Base-by-base conservation (phyloP, 2,888 invertebrate species). In the Rhorus exstirpatorius region DNA sequence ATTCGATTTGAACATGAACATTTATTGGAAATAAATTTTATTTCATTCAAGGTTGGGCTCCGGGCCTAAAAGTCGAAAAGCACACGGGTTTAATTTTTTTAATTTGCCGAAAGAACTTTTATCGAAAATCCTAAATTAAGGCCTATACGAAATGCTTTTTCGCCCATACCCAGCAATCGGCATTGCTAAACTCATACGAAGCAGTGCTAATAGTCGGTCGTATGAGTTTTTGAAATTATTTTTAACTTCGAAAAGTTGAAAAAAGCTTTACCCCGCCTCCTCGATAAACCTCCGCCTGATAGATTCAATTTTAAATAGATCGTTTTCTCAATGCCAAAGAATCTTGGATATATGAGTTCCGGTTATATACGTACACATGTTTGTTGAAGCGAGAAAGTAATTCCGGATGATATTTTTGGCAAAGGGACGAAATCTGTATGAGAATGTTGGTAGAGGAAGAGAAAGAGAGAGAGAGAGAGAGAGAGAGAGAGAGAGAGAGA, bases 321-420 rank as follows among this genome's bases (percentile, higher is more conserved):
- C 17, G 1, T 14, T 46, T 46, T 14, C n/a, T 14, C 14, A 46
- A 46, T 46, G 14, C 17, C 17, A 10, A 46, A 44, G 58, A 79
- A 68, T 72, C 65, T 61, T 46, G 38, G 75, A 46, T 41, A 38
- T 3, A 71, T 44, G 55, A 60, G 10, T 46, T 31, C 35, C 10
- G 38, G 17, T 17, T 35, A 6, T 35, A 19, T 35, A 26, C n/a
- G 51, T 53, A 41, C 19, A 2, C n/a, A 41, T 61, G 3, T 24
- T 35, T 12, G 67, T 31, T 8, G 51, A 35, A 51, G 75, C 79
- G 65, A 55, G 46, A 61, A 65, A 71, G 38, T 75, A 65, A 80
- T 79, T 53, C 53, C 65, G 51, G 60, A 49, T 6, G 44, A 78
- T 44, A 53, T 74, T 53, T 58, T 53, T 10, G 26, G 63, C 21